Conservation (phyloP, 1,140 invertebrate species). For the Brachionus asplanchnoidis region DNA sequence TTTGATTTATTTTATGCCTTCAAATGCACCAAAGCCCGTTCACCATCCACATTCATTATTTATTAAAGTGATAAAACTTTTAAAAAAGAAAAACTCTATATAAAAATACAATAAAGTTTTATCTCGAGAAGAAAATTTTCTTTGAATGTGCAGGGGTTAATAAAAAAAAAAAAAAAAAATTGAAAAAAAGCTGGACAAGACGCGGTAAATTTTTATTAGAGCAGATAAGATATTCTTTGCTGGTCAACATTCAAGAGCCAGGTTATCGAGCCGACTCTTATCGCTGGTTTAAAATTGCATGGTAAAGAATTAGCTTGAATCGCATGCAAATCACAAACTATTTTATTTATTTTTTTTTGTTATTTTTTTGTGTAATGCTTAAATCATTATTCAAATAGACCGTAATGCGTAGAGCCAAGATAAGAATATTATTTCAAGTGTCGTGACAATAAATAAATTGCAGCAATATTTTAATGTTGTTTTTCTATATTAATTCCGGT, state of each 20-base stretch:
- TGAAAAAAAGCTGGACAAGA: neutral
- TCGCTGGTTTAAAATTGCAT: neutral
- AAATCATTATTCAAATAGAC: constrained; percentile 34
- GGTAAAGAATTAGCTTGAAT: neutral
- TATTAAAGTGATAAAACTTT: constrained; percentile 25
- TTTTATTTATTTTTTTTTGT: neutral
- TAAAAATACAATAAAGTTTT: neutral
- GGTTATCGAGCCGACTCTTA: neutral
- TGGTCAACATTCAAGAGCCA: constrained; percentile 16
- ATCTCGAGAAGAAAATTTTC: constrained; percentile 9
- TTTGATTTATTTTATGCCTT: constrained; percentile 26
- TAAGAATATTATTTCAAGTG: constrained; percentile 31
- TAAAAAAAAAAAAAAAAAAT: neutral
- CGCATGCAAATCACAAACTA: neutral
- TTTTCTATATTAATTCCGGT: constrained; percentile 36
- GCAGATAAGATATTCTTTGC: constrained; percentile 19
- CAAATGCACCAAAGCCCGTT: constrained; percentile 2
- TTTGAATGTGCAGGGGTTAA: constrained; percentile 12
- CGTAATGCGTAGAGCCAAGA: constrained; percentile 14
- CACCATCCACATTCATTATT: constrained; percentile 2
- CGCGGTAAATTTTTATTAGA: constrained; percentile 17
- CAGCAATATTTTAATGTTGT: constrained; percentile 30
- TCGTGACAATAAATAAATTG: constrained; percentile 32
- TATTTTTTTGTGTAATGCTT: neutral
- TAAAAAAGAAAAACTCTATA: neutral